These are phyloP conservation scores for Elachura formosa DNA, from an alignment of 2,113 vertebrate species.

Conservation along the genomic window DNA sequence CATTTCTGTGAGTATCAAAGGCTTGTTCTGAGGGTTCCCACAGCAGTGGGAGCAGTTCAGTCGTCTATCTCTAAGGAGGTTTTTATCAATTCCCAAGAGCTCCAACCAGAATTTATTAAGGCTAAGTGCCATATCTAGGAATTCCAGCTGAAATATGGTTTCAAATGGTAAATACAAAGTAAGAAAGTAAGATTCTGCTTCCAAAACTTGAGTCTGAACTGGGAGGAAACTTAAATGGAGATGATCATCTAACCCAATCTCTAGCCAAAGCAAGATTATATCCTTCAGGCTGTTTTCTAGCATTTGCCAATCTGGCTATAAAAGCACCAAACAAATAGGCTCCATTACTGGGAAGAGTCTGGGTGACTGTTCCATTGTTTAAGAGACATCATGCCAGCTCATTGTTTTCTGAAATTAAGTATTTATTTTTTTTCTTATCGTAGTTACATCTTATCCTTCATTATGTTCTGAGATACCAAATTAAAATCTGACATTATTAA, in stretches of 20 bases:
- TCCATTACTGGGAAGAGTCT: slow-evolving; percentile 29
- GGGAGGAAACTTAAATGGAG: slow-evolving; percentile 21
- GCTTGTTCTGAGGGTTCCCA: neutral
- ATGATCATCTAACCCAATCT: neutral
- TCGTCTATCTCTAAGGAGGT: neutral
- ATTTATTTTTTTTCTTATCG: slow-evolving; percentile 43
- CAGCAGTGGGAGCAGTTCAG: neutral
- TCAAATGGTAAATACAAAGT: neutral
- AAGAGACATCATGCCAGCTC: neutral
- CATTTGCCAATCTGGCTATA: slow-evolving; percentile 30
- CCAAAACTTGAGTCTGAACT: neutral
- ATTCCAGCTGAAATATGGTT: neutral
- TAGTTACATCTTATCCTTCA: slow-evolving; percentile 1
- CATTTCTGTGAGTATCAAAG: neutral
- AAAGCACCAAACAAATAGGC: slow-evolving; percentile 31
- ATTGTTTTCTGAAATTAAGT: slow-evolving; percentile 28
- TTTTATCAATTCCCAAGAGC: neutral
- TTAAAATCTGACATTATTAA: neutral
- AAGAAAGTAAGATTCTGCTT: neutral
- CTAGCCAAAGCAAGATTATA: slow-evolving; percentile 29
- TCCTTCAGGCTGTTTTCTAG: slow-evolving; percentile 40
- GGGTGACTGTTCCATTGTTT: slow-evolving; percentile 47
- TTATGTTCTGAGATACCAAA: neutral
- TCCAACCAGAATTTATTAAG: neutral
- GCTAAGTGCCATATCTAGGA: neutral